These are phyloP conservation scores for Baryphthengus martii DNA, from an alignment of 2,113 vertebrate species.

Conservation along the genomic window DNA sequence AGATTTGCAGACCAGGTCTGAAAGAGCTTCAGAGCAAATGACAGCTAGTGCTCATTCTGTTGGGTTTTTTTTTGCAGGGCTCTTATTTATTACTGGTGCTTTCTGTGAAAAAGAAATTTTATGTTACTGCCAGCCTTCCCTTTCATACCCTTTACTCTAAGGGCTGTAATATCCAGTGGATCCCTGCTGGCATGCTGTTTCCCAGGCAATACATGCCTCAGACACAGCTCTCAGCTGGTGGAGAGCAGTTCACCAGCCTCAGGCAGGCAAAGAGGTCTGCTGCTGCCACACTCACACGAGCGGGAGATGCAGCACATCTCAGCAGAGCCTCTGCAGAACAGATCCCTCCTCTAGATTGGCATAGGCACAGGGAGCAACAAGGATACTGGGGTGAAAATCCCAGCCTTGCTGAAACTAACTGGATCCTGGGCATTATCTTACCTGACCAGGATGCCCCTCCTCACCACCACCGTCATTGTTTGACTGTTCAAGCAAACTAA, in stretches of 20 bases:
- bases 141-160: background rate
- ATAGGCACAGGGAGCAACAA: rapidly evolving
- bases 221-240: background rate
- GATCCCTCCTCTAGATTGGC: background rate
- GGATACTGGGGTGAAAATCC: background rate
- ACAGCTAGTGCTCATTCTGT: rapidly evolving
- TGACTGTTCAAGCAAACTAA: background rate
- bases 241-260: background rate
- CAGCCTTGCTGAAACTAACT: background rate
- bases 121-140: background rate
- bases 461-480: background rate
- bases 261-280: background rate
- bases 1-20: background rate
- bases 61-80: background rate
- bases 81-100: background rate
- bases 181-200: background rate
- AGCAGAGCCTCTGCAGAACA: background rate
- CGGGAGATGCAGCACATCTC: background rate
- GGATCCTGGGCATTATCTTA: background rate
- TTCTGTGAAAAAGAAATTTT: background rate
- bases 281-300: background rate
- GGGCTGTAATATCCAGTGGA: background rate
- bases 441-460: background rate
- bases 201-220: background rate
- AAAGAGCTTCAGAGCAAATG: background rate